Percentiles rank a stretch among this genome's conserved stretches.
phyloP scores from a whole-genome alignment of 2,797 vertebrate species.

The Melanotaenia parkinsoni region DNA sequence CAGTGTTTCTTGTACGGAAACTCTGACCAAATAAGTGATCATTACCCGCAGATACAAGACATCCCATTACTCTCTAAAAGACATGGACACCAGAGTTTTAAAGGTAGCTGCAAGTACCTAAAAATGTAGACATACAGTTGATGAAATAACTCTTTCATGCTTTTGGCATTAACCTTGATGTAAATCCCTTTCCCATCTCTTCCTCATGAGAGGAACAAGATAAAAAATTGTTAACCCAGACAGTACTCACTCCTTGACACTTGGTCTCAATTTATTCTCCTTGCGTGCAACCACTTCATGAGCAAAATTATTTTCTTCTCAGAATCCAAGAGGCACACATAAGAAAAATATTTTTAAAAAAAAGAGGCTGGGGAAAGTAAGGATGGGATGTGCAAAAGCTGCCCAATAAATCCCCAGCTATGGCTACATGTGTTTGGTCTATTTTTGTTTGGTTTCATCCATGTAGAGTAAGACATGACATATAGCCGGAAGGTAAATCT shows the following conservation, averaged over 20 bases:
- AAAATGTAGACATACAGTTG: slow-evolving; percentile 19
- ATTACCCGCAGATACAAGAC: slow-evolving; percentile 2
- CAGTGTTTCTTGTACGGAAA: background rate
- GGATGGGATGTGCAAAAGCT: slow-evolving; percentile 52
- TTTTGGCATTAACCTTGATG: slow-evolving; percentile 44
- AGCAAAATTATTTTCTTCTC: slow-evolving; percentile 27
- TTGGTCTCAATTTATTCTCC: slow-evolving; percentile 65
- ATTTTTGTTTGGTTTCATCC: slow-evolving; percentile 64
- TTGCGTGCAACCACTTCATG: slow-evolving; percentile 58
- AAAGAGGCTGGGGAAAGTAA: slow-evolving; percentile 29
- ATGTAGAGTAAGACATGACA: slow-evolving; percentile 48
- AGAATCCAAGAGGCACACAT: slow-evolving; percentile 18
- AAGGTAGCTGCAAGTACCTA: slow-evolving; percentile 11
- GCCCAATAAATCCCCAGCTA: slow-evolving; percentile 55
- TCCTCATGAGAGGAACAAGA: slow-evolving; percentile 33
- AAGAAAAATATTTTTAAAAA: slow-evolving; percentile 16
- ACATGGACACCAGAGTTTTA: slow-evolving; percentile 24
- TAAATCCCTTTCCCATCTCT: slow-evolving; percentile 21
- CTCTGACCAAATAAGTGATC: slow-evolving; percentile 1
- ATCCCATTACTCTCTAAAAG: slow-evolving; percentile 7
- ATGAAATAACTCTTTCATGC: slow-evolving; percentile 42
- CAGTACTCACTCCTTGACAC: slow-evolving; percentile 57
- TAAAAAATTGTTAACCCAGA: slow-evolving; percentile 44
- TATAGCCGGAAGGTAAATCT: slow-evolving; percentile 59
- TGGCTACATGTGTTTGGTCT: slow-evolving; percentile 58